Conservation (phyloP, 2,797 vertebrate genomes). For the Rhinichthys osculus region DNA sequence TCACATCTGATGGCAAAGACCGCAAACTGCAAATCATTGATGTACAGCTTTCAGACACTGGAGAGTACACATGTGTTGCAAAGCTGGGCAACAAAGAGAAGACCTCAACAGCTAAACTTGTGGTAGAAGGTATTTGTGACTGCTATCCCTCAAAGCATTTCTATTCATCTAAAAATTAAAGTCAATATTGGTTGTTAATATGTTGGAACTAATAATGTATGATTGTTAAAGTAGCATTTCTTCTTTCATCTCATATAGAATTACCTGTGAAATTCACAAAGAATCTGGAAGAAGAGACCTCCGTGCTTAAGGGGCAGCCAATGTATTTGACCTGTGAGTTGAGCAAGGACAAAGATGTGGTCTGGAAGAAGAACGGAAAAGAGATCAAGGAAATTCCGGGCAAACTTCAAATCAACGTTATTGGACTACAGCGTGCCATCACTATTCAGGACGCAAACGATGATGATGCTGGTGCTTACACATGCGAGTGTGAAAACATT, state of each 20-base stretch:
- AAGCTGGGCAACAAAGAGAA: slow-evolving; percentile 95
- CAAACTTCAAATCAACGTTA: slow-evolving; percentile 87
- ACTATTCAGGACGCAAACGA: slow-evolving; percentile 88
- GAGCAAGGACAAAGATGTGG: slow-evolving; percentile 91
- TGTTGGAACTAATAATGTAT: not conserved
- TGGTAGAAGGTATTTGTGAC: slow-evolving; percentile 91
- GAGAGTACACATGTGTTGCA: slow-evolving; percentile 94
- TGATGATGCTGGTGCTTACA: slow-evolving; percentile 86
- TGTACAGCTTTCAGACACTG: slow-evolving; percentile 94
- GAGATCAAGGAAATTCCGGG: slow-evolving; percentile 81
- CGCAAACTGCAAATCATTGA: slow-evolving; percentile 95
- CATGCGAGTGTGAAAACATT: slow-evolving; percentile 84
- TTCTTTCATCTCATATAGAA: slow-evolving; percentile 74
- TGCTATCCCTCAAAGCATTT: slow-evolving; percentile 1
- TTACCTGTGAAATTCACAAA: slow-evolving; percentile 92
- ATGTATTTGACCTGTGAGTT: slow-evolving; percentile 94
- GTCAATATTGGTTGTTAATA: not conserved
- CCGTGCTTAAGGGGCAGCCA: slow-evolving; percentile 90
- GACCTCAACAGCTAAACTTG: slow-evolving; percentile 91
- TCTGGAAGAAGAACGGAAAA: slow-evolving; percentile 91
- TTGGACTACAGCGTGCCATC: slow-evolving; percentile 89
- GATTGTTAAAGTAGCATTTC: not conserved
- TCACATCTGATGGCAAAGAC: slow-evolving; percentile 95
- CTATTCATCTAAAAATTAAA: not conserved
- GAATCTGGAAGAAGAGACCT: slow-evolving; percentile 89